Conservation (phyloP, 2,113 vertebrate species). For the Podarcis cretensis region DNA sequence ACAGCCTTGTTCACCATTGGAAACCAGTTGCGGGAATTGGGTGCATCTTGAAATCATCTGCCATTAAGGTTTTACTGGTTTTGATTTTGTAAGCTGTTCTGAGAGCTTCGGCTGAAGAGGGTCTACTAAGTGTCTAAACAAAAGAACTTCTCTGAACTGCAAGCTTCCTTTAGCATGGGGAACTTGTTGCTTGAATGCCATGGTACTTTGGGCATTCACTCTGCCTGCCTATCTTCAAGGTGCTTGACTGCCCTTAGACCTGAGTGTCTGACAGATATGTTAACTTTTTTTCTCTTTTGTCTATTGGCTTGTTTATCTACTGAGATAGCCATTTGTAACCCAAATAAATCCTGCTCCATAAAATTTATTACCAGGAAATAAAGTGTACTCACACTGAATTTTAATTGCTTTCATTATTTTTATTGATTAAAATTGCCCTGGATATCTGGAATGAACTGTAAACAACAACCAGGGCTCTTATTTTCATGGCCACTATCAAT, state of each 20-base stretch:
- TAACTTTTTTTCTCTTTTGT: not conserved
- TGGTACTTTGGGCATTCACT: too few species aligned
- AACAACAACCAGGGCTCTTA: not conserved
- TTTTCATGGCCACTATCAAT: conserved; percentile 12
- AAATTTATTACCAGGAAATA: not conserved
- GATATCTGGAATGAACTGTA: not conserved
- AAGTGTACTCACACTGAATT: not conserved
- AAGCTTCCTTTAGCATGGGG: not conserved
- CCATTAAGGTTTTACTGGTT: too few species aligned
- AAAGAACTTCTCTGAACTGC: not conserved
- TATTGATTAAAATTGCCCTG: conserved; percentile 13
- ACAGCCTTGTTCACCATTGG: not conserved
- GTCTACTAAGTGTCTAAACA: not conserved
- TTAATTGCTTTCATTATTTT: conserved; percentile 24
- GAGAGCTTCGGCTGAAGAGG: too few species aligned
- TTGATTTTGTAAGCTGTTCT: too few species aligned
- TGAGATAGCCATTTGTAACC: not conserved
- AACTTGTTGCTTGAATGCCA: not conserved
- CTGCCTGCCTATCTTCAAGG: not conserved
- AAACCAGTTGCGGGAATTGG: too few species aligned
- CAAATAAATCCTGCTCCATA: not conserved
- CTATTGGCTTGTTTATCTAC: not conserved
- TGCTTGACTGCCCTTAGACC: too few species aligned
- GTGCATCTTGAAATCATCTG: not conserved
- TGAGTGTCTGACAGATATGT: not conserved